Evolutionary conservation across 2,797 vertebrate genomes (phyloP), one percentile per base, ranked within the genome.

Genomic region (Siniperca obscura): DNA sequence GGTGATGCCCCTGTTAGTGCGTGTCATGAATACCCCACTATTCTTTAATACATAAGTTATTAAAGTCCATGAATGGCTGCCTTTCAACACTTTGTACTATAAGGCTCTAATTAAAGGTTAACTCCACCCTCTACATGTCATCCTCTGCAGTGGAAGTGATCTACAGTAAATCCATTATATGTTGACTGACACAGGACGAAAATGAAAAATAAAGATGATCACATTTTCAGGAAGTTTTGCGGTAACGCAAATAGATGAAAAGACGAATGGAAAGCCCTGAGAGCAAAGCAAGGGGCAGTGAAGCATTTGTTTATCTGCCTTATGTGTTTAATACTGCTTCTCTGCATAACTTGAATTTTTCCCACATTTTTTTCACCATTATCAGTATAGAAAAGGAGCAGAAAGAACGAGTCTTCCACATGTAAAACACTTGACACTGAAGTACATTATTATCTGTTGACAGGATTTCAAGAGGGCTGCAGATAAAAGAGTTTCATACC

Each of bases 1-100:
- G 40, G 46, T 60, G 7, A 74, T 73, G 62, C 40, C 42, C 38
- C 52, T 62, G 27, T 42, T 13, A 36, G 25, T 7, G 50, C 36
- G 42, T 70, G 56, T 57, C 61, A 42, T 27, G 55, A 78, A 74
- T 65, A 57, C 36, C 17, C 40, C 55, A 25, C 59, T 80, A 50
- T 83, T 68, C 25, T 70, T 68, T 80, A 80, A 86, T 78, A 53
- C 80, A 72, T 4, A 17, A 16, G 70, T 76, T 86, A 79, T 87
- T 86, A 84, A 72, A 80, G 70, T 61, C 65, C 27, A 52, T 17
- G 34, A 86, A 76, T 48, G 44, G 64, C 84, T 68, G 65, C 69
- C 90, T 90, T 90, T 92, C 89, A 93, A 82, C 84, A 76, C 82
- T 34, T 76, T 46, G 50, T 40, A 86, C 77, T 84, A 76, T 85